Base-by-base conservation (phyloP, 2,888 invertebrate genomes). In the Chouioia cunea region DNA sequence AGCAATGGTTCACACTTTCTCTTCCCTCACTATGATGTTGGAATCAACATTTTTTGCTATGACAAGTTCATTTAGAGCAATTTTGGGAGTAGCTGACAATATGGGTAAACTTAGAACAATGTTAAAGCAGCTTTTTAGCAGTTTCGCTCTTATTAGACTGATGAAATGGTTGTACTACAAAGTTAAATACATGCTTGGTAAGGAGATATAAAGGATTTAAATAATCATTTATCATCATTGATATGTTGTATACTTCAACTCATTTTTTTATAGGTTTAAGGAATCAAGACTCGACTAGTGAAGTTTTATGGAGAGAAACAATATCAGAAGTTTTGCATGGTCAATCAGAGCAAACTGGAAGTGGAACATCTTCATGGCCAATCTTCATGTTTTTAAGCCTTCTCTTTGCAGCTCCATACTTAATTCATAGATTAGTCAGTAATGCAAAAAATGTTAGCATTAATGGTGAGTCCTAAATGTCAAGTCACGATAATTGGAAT, bases 41-140 rank as follows among this genome's bases (percentile, higher is more conserved):
- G 98, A 98, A 81, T 97, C 97, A 22, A 97, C 98, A 54, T 97
- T 97, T 85, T 94, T 95, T 83, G 97, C 98, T 2, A 90, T 99
- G 80, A 96, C 97, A 20, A 97, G 94, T 85, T 97, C 98, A 0
- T 99, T 98, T 83, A 90, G 95, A 79, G 98, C 99, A 63, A 95
- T 99, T 75, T 88, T 99, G 62, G 96, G 97, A 71, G 97, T 99
- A 1, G 97, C 97, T 8, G 97, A 99, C 76, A 97, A 98, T 86
- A 93, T 99, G 83, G 93, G 95, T 3, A 89, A 94, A 57, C 86
- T 98, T 70, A 89, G 94, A 73, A 90, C 92, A 3, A 91, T 97
- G 77, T 92, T 99, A 79, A 91, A 93, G 0, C 94, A 96, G 80
- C 90, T 97, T 76, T 92, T 97, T 89, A 93, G 95, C 59, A 93